Base-by-base conservation (phyloP, 1,140 invertebrate species). In the Andricus grossulariae region DNA sequence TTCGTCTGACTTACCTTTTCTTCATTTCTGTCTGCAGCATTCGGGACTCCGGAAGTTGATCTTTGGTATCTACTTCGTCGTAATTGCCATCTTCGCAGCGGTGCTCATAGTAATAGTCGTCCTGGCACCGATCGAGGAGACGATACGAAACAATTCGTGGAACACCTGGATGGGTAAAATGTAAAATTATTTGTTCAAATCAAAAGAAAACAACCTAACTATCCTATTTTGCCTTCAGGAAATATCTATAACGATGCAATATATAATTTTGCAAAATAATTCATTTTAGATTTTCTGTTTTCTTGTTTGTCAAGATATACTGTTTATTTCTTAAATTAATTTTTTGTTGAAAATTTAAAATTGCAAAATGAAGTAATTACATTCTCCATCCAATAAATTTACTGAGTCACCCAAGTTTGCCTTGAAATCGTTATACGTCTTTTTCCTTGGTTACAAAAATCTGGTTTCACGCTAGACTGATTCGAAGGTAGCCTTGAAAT, bases 81-180 rank as follows among this genome's bases (percentile, higher is more conserved):
- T 95, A 32, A 92, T 96, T 39, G 80, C 93, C 15, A 83, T 93
- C 16, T 93, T 97, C 75, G 92, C 94, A 0, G 90, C 93, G 13
- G 94, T 93, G 7, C 91, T 97, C 72, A 93, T 97, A 72, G 92
- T 96, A 76, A 93, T 97, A 76, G 94, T 95, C 18, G 94, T 94
- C 8, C 89, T 96, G 55, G 95, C 96, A n/a, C 96, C 96, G 12
- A 95, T 96, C 57, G 93, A 94, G 80, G 91, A 93, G 7, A 91
- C 93, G 25, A 32, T 32, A 32, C 25, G 25, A 32, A 32, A 32
- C 2, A 32, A 32, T 32, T 32, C 25, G 51, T 92, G 88, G 89
- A 78, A 75, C 32, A 82, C 75, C 54, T 83, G 90, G 51, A 86
- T 76, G 25, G 82, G 77, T 71, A 86, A 71, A 49, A 82, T 88